Percentiles rank a stretch among this genome's conserved stretches.
phyloP scores from a whole-genome alignment of 2,888 invertebrate genomes.

The Frankliniella fusca region DNA sequence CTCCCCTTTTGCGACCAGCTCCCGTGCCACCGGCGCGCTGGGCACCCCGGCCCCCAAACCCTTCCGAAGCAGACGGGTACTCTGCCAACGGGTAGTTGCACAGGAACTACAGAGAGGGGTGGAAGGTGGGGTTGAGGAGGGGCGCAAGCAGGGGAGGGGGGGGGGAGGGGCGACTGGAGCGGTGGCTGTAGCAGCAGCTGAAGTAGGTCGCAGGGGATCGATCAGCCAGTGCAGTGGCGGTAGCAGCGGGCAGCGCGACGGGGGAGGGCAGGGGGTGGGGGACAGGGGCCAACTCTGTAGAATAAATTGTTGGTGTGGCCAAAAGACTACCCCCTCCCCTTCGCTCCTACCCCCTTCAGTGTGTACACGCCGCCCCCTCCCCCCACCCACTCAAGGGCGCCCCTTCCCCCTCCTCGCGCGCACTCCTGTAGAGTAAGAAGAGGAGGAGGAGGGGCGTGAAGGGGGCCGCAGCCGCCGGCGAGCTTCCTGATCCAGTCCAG shows the following conservation, averaged over 20 bases:
- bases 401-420: background rate
- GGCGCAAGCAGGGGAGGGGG: background rate
- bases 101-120: background rate
- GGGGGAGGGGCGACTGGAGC: constrained; percentile 2
- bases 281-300: background rate
- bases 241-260: background rate
- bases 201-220: constrained; percentile 21
- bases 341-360: background rate
- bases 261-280: background rate
- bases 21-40: background rate
- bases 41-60: background rate
- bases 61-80: background rate
- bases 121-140: background rate
- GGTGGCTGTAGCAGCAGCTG: constrained; percentile 3
- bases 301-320: constrained; percentile 24
- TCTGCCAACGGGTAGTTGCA: constrained; percentile 1
- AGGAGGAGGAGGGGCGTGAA: too few relatives aligned
- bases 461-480: too few relatives aligned
- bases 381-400: background rate
- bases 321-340: constrained; percentile 9
- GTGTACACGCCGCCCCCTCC: background rate
- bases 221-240: background rate
- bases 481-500: too few relatives aligned
- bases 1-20: too few relatives aligned
- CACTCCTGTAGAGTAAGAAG: background rate